Evolutionary conservation across 2,888 invertebrate species (phyloP), one percentile per base, ranked within the genome.

Genomic region (Meta bourneti): DNA sequence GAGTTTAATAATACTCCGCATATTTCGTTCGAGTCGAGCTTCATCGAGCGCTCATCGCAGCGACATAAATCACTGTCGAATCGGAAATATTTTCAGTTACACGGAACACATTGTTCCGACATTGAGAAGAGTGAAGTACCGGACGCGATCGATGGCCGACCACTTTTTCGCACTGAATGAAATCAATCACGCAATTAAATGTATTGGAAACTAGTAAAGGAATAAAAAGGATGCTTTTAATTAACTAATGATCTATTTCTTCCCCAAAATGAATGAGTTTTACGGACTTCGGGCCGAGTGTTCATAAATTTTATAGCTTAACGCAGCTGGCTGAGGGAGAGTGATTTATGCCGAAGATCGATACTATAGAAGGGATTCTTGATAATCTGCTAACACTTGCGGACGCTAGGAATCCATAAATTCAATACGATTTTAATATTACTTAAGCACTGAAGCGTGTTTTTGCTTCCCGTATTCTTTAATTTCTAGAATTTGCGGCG

Each of bases 211-310:
- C 51, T 84, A 48, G 84, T 90, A 79, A 85, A 52, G 77, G 69
- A 74, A 69, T 74, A 79, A 74, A 89, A 83, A 61, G 34, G 84
- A 84, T 74, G 74, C 84, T 85, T 90, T 90, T 84, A 90, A 90
- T 90, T 90, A 90, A 85, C 85, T 85, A 85, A 90, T 85, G 90
- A 85, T 90, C 80, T 90, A 90, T 85, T 80, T 84, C 78, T 72
- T 80, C 74, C 72, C 20, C 19, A 80, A 79, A 79, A 83, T 89
- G 78, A 89, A 89, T 89, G 54, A 11, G 51, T 52, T 78, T 82
- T 72, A 70, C 80, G 52, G 71, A 89, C 61, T 89, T 61, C 13
- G 70, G 70, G 75, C 49, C 70, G 54, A 71, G 71, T 77, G 78
- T 49, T 89, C 77, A 83, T 89, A 83, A 77, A 83, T 83, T 83